phyloP scores from a whole-genome alignment of 2,797 vertebrate genomes.

The Myripristis murdjan region DNA sequence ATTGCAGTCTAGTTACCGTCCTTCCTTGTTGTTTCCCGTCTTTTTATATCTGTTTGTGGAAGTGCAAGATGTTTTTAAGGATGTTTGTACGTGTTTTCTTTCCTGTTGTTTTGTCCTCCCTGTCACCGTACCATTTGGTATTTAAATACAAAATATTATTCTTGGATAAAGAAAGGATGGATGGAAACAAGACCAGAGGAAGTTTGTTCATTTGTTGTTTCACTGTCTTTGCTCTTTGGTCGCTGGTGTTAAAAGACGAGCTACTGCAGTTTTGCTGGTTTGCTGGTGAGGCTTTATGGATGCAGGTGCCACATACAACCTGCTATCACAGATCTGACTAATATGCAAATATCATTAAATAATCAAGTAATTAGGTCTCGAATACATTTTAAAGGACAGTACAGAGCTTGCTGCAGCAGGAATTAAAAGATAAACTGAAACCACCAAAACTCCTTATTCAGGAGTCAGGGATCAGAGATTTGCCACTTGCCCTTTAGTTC shows the following conservation, averaged over 20 bases:
- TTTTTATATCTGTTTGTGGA: slow-evolving; percentile 67
- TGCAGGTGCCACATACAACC: slow-evolving; percentile 1
- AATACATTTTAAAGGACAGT: too few species aligned
- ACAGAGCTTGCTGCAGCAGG: too few species aligned
- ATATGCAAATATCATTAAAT: neutral
- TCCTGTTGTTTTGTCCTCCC: slow-evolving; percentile 77
- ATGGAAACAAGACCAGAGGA: slow-evolving; percentile 78
- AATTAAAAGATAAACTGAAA: too few species aligned
- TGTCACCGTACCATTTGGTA: slow-evolving; percentile 75
- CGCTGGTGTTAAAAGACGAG: slow-evolving; percentile 22
- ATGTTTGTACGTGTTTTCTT: slow-evolving; percentile 83
- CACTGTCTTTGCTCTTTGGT: slow-evolving; percentile 2
- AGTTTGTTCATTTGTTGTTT: slow-evolving; percentile 66
- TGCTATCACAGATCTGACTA: neutral
- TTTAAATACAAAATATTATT: slow-evolving; percentile 86
- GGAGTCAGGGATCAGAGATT: too few species aligned
- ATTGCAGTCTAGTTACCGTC: slow-evolving; percentile 54
- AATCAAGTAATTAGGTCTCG: neutral
- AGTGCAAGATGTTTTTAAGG: slow-evolving; percentile 77
- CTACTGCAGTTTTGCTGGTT: neutral
- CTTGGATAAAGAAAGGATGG: slow-evolving; percentile 77
- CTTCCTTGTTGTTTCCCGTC: slow-evolving; percentile 73
- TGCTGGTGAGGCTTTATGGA: neutral
- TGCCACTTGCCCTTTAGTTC: slow-evolving; percentile 12
- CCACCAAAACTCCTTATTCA: too few species aligned